Evolutionary conservation across 2,113 vertebrate species (phyloP), one percentile per base, ranked within the genome.

Genomic region (Dipodomys spectabilis): DNA sequence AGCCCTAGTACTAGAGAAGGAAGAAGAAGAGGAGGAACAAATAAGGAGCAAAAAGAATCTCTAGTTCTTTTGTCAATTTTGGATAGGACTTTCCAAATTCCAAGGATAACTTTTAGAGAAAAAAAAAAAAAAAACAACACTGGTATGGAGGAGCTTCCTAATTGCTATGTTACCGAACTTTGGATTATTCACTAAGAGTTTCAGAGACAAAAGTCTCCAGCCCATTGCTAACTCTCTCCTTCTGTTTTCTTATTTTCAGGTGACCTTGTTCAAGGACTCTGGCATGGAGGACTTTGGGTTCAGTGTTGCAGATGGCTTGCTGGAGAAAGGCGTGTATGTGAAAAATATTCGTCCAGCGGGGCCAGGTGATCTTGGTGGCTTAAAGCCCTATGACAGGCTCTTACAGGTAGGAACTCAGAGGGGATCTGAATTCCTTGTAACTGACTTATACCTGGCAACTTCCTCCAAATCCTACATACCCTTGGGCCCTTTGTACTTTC

Each of bases 221-320:
- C n/a, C n/a, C 27, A 2, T 12, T 64, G 12, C 39, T 94, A 32
- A 90, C 73, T 30, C 25, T 23, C 62, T 18, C 15, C 18, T 53
- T 4, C 10, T 73, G 0, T 44, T 5, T 11, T 53, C 67, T 94
- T 78, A 62, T 69, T 91, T 79, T 44, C 93, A 99, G 99, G 98
- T 99, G 96, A 99, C 98, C 95, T 98, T 99, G 87, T 99, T 98
- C 92, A 99, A 99, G 97, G 98, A 98, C 84, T 98, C 99, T 0
- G 99, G 99, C 69, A 96, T 98, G 95, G 99, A 99, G 72, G 99
- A 99, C 96, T 99, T 99, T 57, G 99, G 99, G n/a, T 99, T 99
- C 98, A 99, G 99, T 6, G 99, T 99, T 87, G 99, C 99, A 5
- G 99, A 99, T 22, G 99, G 99, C 12, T 97, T 99, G 91, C 32